Conservation (phyloP, 2,113 vertebrate genomes). For the Anguilla rostrata region DNA sequence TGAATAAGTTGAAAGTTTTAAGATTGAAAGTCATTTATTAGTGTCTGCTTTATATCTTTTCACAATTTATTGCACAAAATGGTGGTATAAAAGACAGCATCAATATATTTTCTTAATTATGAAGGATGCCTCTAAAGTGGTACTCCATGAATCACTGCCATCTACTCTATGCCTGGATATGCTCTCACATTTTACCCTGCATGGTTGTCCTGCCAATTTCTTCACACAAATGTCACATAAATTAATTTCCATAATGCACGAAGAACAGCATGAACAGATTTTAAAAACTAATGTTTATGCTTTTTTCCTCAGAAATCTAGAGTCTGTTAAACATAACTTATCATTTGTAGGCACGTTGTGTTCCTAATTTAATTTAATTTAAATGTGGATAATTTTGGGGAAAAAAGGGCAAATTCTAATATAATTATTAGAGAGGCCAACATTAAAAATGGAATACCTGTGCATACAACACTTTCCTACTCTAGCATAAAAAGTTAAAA, state of each 20-base stretch:
- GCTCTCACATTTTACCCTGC: not conserved
- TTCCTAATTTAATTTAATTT: too few relatives aligned
- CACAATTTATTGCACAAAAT: not conserved
- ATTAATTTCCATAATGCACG: not conserved
- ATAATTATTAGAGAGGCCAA: not conserved
- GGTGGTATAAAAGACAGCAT: not conserved
- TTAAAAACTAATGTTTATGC: not conserved
- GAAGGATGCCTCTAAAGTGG: not conserved
- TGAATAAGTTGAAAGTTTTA: not conserved
- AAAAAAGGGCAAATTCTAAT: not conserved
- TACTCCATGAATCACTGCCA: not conserved
- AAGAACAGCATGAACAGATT: not conserved
- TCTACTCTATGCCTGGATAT: not conserved
- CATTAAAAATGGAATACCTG: not conserved
- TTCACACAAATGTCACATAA: not conserved
- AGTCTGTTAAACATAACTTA: not conserved
- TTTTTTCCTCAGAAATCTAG: not conserved
- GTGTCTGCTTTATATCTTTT: not conserved
- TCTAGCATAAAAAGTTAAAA: not conserved
- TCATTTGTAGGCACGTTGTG: not conserved
- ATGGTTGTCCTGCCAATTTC: not conserved
- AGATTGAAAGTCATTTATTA: not conserved
- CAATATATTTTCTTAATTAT: not conserved
- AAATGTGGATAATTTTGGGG: too few relatives aligned
- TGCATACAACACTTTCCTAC: not conserved